Base-by-base conservation (phyloP, 2,797 vertebrate genomes). In the Megalops cyprinoides region DNA sequence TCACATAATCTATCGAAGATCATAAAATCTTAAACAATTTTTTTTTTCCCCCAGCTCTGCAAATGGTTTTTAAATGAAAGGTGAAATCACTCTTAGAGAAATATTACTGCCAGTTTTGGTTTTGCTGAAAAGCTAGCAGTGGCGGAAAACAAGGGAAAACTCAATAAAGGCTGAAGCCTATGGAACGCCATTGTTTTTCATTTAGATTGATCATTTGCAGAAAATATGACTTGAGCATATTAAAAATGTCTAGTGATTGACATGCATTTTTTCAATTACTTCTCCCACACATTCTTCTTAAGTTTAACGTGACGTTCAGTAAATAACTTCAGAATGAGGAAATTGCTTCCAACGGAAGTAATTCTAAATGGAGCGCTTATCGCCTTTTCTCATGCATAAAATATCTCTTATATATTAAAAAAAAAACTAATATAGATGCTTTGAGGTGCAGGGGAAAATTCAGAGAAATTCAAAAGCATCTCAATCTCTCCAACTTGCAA, bases 221-320 rank as follows among this genome's bases (percentile, higher is more conserved):
- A 58, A 58, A 58, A 58, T n/a, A n/a, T 58, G 5, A 58, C 53
- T 53, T 53, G 1, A 20, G 7, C 9, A 8, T 58, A 58, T 23
- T 73, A 73, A 73, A 73, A 46, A 73, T 73, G 20, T 20, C 37
- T 34, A 44, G 23, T 73, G 69, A 73, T n/a, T 73, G 69, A 44
- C 69, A 46, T 58, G 15, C 20, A 5, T 58, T 9, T 25, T 65
- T 65, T 25, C n/a, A 65, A 65, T 3, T 65, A 65, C 31, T 25
- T 58, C 28, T 25, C 23, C 23, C n/a, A 48, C 46, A 48, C 25
- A 20, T 25, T 58, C 25, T 58, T 58, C 46, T 48, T 4, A 58
- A 58, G 25, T 20, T 20, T 58, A 69, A 69, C 37, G 37, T 37
- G 31, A 39, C 44, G 14, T 44, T 73, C 39, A 42, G 39, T 44